Percentiles rank a stretch among this genome's conserved stretches.
Conservation (phyloP, 2,888 invertebrate species). For the Margaritifera margaritifera region DNA sequence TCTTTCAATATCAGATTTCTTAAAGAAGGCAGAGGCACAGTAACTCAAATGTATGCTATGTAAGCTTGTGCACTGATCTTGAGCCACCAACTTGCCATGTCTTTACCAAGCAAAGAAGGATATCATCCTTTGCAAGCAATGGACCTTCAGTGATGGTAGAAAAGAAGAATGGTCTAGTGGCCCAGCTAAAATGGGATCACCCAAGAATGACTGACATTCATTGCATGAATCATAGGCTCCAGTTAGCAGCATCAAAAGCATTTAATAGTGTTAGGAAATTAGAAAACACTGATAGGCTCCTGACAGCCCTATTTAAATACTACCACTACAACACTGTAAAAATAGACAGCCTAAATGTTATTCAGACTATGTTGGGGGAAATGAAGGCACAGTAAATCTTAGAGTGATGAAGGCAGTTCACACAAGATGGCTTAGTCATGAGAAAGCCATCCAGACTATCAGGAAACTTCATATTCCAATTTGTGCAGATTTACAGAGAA, state of each 20-base stretch:
- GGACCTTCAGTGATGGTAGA: constrained; percentile 32
- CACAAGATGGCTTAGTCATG: constrained; percentile 18
- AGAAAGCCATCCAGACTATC: constrained; percentile 18
- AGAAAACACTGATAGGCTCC: constrained; percentile 18
- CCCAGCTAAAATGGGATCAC: constrained; percentile 24
- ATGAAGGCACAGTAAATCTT: too few relatives aligned
- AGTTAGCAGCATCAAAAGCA: constrained; percentile 21
- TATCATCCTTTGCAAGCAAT: constrained; percentile 30
- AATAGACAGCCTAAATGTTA: neutral
- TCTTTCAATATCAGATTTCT: too few relatives aligned
- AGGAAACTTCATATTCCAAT: constrained; percentile 21
- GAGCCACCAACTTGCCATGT: constrained; percentile 15
- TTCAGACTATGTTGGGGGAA: too few relatives aligned
- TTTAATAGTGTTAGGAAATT: constrained; percentile 15
- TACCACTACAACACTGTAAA: constrained; percentile 4
- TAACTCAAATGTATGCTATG: neutral
- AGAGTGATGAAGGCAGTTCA: too few relatives aligned
- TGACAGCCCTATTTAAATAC: constrained; percentile 23
- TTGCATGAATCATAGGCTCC: constrained; percentile 28
- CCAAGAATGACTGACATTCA: constrained; percentile 15
- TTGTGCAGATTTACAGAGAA: constrained; percentile 20
- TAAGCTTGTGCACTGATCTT: constrained; percentile 15
- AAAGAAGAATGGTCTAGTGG: constrained; percentile 26
- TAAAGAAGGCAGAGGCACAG: too few relatives aligned
- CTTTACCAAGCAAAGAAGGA: constrained; percentile 18